Conservation (phyloP, 2,888 invertebrate species). For the Tetropium fuscum region DNA sequence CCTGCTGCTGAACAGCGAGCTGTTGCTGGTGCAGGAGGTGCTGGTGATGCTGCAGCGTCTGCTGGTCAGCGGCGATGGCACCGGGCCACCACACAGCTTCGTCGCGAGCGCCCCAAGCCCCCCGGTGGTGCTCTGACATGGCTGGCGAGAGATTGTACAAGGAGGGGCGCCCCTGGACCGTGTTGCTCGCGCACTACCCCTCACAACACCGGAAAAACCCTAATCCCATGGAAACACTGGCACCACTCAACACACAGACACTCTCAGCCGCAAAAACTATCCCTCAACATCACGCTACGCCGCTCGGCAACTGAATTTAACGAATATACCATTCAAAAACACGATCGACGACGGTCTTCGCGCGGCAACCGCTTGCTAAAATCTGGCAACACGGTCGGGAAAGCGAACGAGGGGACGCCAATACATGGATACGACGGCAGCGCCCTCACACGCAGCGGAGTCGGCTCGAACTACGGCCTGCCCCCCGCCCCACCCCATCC, state of each 20-base stretch:
- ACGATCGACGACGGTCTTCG: constrained; percentile 32
- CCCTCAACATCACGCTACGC: constrained; percentile 24
- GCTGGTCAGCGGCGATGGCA: constrained; percentile 67
- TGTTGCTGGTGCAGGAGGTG: constrained; percentile 59
- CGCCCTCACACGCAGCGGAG: constrained; percentile 65
- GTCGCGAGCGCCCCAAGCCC: constrained; percentile 75
- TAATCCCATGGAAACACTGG: constrained; percentile 37
- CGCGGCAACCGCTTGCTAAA: constrained; percentile 59
- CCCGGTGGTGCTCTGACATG: constrained; percentile 76
- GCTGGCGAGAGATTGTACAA: constrained; percentile 35
- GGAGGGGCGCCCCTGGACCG: constrained; percentile 32
- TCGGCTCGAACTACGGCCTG: constrained; percentile 43
- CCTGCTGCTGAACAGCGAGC: constrained; percentile 44
- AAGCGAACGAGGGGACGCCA: constrained; percentile 60
- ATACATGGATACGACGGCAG: constrained; percentile 58
- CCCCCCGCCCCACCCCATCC: constrained; percentile 58
- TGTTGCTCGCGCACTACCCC: constrained; percentile 46
- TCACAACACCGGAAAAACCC: constrained; percentile 42
- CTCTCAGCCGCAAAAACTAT: constrained; percentile 24
- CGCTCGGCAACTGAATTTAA: constrained; percentile 33
- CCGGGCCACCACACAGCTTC: constrained; percentile 74
- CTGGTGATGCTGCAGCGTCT: constrained; percentile 54
- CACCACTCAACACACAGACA: constrained; percentile 31
- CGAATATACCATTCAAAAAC: constrained; percentile 26
- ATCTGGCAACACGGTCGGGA: constrained; percentile 66